Base-by-base conservation (phyloP, 2,888 invertebrate species). In the Mycalesis mineus region DNA sequence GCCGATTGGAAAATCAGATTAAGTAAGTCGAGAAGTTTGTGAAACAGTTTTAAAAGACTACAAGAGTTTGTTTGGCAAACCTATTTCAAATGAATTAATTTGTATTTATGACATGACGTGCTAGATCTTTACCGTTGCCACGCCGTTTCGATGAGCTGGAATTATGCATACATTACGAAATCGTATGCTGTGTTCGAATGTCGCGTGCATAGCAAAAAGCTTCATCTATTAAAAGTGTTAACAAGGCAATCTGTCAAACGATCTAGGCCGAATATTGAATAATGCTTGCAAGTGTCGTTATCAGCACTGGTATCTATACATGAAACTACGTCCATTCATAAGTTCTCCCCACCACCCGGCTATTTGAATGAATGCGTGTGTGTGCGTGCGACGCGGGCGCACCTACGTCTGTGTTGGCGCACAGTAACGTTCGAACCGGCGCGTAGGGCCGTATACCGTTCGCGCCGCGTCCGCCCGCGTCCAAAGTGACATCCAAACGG, bases 261-360 rank as follows among this genome's bases (percentile, higher is more conserved):
- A 58, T 61, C 64, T 62, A 64, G 59, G 53, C 61, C 58, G 61
- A 81, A 79, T 82, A 69, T 77, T 77, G 77, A 77, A 79, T 80
- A 80, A 78, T 77, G 79, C 76, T 75, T 71, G 78, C 78, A 71
- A 76, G 74, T 74, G 75, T 71, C 75, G 57, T 87, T 88, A 87
- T 88, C 86, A 87, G 77, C 76, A 77, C 36, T 41, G 40, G 15
- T 51, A 51, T 51, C 51, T 51, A n/a, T 51, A 49, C 72, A 71
- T 65, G 66, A 65, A 74, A 75, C 88, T 88, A 89, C 87, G 88
- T 88, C 84, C 90, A 90, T 90, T 90, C 89, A 90, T 90, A 77
- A 87, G 76, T 74, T 68, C 78, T 66, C 84, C 87, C 87, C 84
- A 62, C 82, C 80, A 74, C 71, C 15, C 57, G 63, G 47, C 54